Conservation (phyloP, 2,797 vertebrate genomes). For the Cichlasoma orientale region DNA sequence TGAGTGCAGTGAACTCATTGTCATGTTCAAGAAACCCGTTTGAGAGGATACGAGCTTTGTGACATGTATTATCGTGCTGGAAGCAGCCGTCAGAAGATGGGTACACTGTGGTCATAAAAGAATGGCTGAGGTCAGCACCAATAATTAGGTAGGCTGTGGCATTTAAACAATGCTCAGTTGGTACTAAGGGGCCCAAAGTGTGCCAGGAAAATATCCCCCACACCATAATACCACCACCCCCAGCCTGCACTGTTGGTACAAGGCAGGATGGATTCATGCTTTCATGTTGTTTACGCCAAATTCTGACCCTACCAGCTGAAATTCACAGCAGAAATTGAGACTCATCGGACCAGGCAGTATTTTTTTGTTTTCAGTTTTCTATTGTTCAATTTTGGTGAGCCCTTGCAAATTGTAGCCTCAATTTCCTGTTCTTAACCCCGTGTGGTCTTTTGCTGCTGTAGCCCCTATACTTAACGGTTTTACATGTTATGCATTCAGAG, state of each 20-base stretch:
- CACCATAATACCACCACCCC: neutral
- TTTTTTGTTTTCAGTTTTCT: neutral
- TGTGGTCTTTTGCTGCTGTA: neutral
- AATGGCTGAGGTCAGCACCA: neutral
- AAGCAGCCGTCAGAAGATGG: neutral
- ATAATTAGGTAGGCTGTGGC: neutral
- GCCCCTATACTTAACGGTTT: neutral
- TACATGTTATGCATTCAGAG: neutral
- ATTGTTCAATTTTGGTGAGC: neutral
- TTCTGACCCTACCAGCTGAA: neutral
- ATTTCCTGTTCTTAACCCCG: neutral
- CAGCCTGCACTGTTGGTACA: neutral
- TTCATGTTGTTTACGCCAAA: neutral
- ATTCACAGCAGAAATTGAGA: neutral
- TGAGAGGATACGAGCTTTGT: neutral
- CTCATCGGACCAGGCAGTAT: neutral
- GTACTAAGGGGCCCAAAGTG: neutral
- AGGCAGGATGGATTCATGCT: neutral
- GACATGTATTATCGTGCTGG: neutral
- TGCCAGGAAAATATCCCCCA: neutral
- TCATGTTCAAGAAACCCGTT: neutral
- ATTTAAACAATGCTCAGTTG: rapidly evolving
- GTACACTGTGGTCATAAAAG: neutral
- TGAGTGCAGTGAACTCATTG: neutral
- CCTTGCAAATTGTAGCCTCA: rapidly evolving